phyloP scores from a whole-genome alignment of 2,888 invertebrate genomes.

The Lutraria lutraria region DNA sequence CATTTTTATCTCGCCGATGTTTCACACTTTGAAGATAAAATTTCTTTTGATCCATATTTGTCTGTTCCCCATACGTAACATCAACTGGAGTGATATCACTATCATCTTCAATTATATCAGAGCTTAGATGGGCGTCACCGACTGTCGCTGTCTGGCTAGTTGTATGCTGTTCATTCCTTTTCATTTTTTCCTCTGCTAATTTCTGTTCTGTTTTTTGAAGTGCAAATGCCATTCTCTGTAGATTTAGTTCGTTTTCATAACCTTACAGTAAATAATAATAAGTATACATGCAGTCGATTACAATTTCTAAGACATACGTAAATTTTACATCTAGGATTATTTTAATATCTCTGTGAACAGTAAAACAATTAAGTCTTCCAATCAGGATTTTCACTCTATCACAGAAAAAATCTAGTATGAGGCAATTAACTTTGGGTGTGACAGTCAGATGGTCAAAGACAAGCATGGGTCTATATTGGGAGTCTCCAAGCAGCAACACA shows the following conservation, averaged over 20 bases:
- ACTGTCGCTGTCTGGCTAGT: not conserved
- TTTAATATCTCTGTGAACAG: no score
- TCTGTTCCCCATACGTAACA: not conserved
- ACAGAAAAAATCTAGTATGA: no score
- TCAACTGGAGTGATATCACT: not conserved
- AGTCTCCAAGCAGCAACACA: no score
- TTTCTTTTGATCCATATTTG: conserved; percentile 17
- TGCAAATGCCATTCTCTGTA: conserved; percentile 48
- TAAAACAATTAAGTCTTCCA: no score
- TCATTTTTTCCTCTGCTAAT: not conserved
- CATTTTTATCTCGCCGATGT: conserved; percentile 4
- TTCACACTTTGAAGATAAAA: conserved; percentile 29
- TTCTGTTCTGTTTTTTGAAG: conserved; percentile 18
- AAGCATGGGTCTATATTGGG: no score
- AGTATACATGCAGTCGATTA: not conserved
- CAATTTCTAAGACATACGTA: no score
- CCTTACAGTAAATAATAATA: conserved; percentile 21
- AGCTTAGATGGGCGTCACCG: not conserved
- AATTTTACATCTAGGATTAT: no score
- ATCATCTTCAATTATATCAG: conserved; percentile 3
- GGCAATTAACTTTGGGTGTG: no score
- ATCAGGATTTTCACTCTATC: no score
- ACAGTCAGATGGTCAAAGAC: no score
- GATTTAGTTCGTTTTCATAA: conserved; percentile 46
- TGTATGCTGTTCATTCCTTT: no score